Conservation (phyloP, 1,140 invertebrate genomes). For the Hormaphis cornu region DNA sequence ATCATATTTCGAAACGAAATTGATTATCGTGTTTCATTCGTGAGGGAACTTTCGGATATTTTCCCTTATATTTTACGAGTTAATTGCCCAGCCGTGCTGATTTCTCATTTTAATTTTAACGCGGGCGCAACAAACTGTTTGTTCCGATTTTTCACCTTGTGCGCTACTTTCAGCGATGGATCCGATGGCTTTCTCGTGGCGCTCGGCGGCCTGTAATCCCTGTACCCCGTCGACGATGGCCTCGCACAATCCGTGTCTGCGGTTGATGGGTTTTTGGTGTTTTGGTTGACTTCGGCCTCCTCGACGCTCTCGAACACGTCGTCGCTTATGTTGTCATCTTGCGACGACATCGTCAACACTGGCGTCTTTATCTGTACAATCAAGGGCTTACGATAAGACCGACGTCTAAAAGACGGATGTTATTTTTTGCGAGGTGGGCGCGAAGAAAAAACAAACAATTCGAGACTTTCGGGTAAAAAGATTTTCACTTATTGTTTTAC, state of each 20-base stretch:
- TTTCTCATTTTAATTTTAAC: not conserved
- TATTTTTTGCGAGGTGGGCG: no score
- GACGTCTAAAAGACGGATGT: no score
- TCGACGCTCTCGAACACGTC: constrained; percentile 61
- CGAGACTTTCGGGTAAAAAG: no score
- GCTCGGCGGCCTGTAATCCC: constrained; percentile 61
- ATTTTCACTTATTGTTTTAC: no score
- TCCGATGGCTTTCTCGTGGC: constrained; percentile 44
- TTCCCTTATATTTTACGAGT: no score
- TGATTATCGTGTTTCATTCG: no score
- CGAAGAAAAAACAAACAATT: no score
- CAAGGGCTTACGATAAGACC: no score
- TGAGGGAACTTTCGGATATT: no score
- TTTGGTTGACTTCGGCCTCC: constrained; percentile 36
- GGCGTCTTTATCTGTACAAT: constrained; percentile 25
- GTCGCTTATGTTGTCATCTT: constrained; percentile 62
- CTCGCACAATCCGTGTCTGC: constrained; percentile 44
- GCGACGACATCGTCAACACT: constrained; percentile 41
- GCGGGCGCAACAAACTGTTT: not conserved
- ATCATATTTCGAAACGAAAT: no score
- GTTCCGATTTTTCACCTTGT: constrained; percentile 38
- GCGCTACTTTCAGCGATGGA: constrained; percentile 35
- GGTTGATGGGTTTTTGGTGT: constrained; percentile 37
- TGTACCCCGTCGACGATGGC: constrained; percentile 66
- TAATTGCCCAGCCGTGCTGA: no score